A percentile compares a stretch with the other conserved stretches of the same genome.
These are phyloP conservation scores for Centrocercus urophasianus DNA, from an alignment of 2,113 vertebrate species.

Conservation along the genomic window DNA sequence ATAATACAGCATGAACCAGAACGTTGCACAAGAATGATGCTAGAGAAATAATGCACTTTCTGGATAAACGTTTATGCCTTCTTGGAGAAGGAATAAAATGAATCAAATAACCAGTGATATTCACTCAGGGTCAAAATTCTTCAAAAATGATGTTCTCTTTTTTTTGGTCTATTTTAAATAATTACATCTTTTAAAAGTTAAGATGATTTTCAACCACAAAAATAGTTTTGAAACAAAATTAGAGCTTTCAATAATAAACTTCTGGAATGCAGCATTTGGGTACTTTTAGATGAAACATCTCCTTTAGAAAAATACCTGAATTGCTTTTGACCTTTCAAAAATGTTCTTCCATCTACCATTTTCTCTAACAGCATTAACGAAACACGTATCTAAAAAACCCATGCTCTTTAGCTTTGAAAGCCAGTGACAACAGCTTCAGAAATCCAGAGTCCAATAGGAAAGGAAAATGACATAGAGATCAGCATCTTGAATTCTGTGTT, in stretches of 20 bases:
- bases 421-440: background rate
- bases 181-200: background rate
- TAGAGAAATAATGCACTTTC: background rate
- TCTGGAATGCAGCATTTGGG: background rate
- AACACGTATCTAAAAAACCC: background rate
- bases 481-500: too few species aligned
- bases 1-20: too few species aligned
- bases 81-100: background rate
- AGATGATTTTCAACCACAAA: background rate
- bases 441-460: background rate
- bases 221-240: background rate
- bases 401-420: background rate
- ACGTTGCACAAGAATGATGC: rapidly evolving
- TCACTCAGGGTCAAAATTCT: background rate
- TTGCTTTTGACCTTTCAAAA: background rate
- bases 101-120: background rate
- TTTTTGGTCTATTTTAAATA: background rate
- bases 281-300: background rate
- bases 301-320: background rate
- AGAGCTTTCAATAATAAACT: background rate
- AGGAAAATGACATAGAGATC: background rate
- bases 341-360: background rate
- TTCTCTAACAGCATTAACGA: background rate
- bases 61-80: background rate
- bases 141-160: background rate